Evolutionary conservation across 2,888 invertebrate species (phyloP), one percentile per base, ranked within the genome.

Genomic region (Shargacucullia verbasci): DNA sequence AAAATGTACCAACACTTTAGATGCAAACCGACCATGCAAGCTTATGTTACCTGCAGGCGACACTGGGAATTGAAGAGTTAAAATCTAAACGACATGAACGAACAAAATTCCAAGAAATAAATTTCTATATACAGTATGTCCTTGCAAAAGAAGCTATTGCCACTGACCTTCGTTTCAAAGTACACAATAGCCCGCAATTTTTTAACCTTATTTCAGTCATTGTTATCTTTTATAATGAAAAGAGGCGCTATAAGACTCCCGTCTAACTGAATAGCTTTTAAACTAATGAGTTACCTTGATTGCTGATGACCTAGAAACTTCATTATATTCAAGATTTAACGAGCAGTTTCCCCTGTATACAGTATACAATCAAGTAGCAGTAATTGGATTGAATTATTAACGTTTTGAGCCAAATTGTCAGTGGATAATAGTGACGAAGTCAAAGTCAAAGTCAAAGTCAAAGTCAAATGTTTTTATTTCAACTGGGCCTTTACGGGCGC

Each of bases 271-370:
- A 73, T 65, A 31, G 68, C 61, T 73, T 76, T 73, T 63, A 58
- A 60, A 50, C 57, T 68, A 71, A 75, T 76, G 77, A 68, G 62
- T 50, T 58, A 70, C 68, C 64, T 73, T 75, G 69, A 75, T 61
- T 54, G 59, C 50, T 47, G 59, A 29, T 40, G 55, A 58, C 46
- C 40, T 47, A 52, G 41, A 59, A 43, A 6, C 41, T 29, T 29
- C 38, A 45, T 47, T 48, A 58, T 57, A 59, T 60, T 57, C 48
- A 43, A 41, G 55, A 57, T 57, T 59, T 67, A 56, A 57, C 50
- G 68, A 55, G 55, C 59, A 40, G 56, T 70, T 73, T 70, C 43
- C 43, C 20, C 29, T 29, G 9, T 4, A 9, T 29, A 29, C 20
- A 20, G 20, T 20, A 20, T 20, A 4, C 20, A 3, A 20, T 20